Evolutionary conservation across 2,888 invertebrate species (phyloP).

Genomic region (Lissonota sp.): DNA sequence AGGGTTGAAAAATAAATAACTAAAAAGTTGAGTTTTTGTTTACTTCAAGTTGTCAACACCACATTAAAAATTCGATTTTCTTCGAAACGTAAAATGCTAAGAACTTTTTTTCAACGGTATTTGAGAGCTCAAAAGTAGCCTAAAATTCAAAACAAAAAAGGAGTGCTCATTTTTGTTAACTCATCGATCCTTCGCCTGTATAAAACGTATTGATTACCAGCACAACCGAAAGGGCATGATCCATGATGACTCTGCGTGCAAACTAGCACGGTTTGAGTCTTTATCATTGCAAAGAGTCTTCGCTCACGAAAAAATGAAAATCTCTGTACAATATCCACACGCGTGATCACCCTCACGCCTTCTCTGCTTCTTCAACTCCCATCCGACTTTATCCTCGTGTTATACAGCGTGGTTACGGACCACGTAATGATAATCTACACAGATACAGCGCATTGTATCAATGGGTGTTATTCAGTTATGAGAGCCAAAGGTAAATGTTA

Average conservation of each 20-base stretch:
- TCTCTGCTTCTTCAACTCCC: not conserved
- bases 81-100: too few relatives aligned
- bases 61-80: too few relatives aligned
- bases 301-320: too few relatives aligned
- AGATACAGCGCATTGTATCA: constrained; percentile 6
- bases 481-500: constrained; percentile 79
- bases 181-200: too few relatives aligned
- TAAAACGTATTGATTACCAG: not conserved
- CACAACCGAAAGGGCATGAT: constrained; percentile 7
- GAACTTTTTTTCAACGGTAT: too few relatives aligned
- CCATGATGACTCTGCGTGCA: not conserved
- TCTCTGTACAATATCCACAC: constrained; percentile 54
- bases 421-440: not conserved
- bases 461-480: constrained; percentile 66
- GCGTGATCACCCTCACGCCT: constrained; percentile 69
- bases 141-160: too few relatives aligned
- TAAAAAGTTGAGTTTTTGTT: too few relatives aligned
- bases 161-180: too few relatives aligned
- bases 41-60: too few relatives aligned
- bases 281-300: not conserved
- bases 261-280: not conserved
- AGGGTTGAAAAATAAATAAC: too few relatives aligned
- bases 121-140: too few relatives aligned
- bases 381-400: constrained; percentile 44
- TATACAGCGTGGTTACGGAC: not conserved